Conservation (phyloP, 2,797 vertebrate species). For the Gymnopithys bicolor region DNA sequence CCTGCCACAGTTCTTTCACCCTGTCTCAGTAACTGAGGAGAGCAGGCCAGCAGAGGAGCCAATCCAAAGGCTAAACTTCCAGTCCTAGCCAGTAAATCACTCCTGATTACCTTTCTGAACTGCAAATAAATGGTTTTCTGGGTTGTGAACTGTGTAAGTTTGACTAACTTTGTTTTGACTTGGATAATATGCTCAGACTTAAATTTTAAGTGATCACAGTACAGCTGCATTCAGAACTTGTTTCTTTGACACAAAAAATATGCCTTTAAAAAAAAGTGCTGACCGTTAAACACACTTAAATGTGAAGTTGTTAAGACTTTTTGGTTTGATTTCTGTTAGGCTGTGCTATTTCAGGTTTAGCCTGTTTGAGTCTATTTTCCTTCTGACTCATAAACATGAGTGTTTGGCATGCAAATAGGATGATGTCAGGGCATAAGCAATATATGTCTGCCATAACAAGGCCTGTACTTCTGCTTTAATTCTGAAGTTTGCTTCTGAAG, state of each 20-base stretch:
- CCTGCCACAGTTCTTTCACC: not conserved
- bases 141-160: not conserved
- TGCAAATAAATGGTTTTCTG: not conserved
- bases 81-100: not conserved
- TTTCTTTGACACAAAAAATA: not conserved
- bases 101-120: not conserved
- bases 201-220: not conserved
- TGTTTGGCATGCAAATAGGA: constrained; percentile 17
- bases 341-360: not conserved
- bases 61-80: not conserved
- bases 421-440: constrained; percentile 14
- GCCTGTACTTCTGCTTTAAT: not conserved
- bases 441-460: not conserved
- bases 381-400: constrained; percentile 6
- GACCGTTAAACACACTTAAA: not conserved
- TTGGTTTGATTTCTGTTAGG: not conserved
- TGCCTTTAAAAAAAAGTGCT: not conserved
- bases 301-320: not conserved
- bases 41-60: not conserved
- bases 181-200: not conserved
- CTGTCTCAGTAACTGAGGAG: accelerated
- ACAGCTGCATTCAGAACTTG: not conserved
- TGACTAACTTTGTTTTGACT: not conserved
- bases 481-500: not conserved
- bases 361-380: not conserved